Evolutionary conservation across 2,113 vertebrate genomes (phyloP).

Genomic region (Aleadryas rufinucha): DNA sequence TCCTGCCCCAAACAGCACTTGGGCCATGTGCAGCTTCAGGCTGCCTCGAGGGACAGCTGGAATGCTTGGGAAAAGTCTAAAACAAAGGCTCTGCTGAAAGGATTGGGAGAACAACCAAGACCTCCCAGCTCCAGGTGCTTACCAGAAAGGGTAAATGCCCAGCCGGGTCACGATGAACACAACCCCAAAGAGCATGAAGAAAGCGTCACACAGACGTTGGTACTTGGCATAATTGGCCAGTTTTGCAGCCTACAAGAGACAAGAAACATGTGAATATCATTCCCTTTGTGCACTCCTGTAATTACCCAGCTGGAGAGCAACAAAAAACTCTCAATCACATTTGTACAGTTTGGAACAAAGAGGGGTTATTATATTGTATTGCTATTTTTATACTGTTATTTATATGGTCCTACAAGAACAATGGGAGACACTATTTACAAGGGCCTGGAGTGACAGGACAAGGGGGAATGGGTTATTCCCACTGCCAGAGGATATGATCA

Average conservation of each 20-base stretch:
- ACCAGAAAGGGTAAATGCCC: slow-evolving; percentile 92
- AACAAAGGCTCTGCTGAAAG: not conserved
- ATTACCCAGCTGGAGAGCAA: not conserved
- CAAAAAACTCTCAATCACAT: not conserved
- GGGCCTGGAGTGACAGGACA: not conserved
- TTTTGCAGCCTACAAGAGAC: slow-evolving; percentile 85
- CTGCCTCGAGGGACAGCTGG: not conserved
- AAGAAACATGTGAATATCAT: not conserved
- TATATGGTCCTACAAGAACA: not conserved
- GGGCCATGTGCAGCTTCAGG: not conserved
- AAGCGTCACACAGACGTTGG: slow-evolving; percentile 87
- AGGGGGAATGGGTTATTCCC: not conserved
- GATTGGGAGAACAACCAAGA: not conserved
- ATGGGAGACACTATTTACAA: not conserved
- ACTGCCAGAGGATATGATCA: not conserved
- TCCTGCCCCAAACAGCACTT: not conserved
- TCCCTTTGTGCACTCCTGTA: not conserved
- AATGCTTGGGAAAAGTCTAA: not conserved
- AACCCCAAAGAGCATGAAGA: slow-evolving; percentile 88
- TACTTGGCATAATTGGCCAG: slow-evolving; percentile 95
- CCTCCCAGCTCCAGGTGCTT: slow-evolving; percentile 52
- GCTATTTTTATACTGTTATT: not conserved
- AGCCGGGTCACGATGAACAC: slow-evolving; percentile 89
- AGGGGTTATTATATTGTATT: not conserved
- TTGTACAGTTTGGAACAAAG: not conserved